Evolutionary conservation across 1,140 invertebrate species (phyloP).

Genomic region (Prorops nasuta): DNA sequence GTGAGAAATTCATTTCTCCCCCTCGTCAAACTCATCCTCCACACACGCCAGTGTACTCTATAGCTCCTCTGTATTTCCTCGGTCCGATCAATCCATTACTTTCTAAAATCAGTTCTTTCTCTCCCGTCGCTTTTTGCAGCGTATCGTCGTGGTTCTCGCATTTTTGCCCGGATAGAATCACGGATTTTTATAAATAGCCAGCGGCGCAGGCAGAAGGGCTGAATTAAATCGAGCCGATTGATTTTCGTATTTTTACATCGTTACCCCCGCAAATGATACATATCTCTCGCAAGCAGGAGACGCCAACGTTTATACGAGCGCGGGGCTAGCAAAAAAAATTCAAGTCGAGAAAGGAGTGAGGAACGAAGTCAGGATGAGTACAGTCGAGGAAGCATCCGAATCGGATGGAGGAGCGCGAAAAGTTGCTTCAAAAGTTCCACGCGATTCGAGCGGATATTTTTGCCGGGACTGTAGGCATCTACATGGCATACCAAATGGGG

Average conservation of each 20-base stretch:
- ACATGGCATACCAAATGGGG: slow-evolving; percentile 54
- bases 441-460: background rate
- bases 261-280: background rate
- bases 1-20: no score
- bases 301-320: background rate
- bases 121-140: slow-evolving; percentile 1
- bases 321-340: slow-evolving; percentile 9
- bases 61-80: slow-evolving; percentile 2
- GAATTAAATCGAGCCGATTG: no score
- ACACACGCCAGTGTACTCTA: no score
- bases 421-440: background rate
- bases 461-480: slow-evolving; percentile 47
- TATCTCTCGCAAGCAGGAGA: background rate
- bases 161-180: no score
- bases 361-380: slow-evolving; percentile 25
- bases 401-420: no score
- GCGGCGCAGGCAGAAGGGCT: no score
- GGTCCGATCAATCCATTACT: background rate
- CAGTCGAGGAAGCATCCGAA: slow-evolving; percentile 8
- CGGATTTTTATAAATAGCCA: no score
- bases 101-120: background rate
- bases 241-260: background rate
- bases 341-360: slow-evolving; percentile 18
- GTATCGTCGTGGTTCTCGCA: no score
- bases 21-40: no score